Conservation (phyloP, 2,113 vertebrate species). For the Odocoileus virginianus region DNA sequence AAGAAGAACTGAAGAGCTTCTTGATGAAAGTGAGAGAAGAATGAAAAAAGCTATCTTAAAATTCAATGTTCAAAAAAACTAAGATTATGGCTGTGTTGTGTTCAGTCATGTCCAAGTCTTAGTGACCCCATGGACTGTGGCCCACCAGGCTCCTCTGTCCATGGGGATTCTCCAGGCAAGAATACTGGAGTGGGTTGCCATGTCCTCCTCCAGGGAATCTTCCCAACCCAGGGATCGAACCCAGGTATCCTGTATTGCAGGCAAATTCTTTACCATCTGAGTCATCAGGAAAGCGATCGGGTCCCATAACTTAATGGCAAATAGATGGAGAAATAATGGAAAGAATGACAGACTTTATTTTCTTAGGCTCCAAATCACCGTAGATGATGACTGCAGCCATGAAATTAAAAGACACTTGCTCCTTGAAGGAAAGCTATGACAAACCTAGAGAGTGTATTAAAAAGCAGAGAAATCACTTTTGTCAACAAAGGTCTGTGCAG, state of each 20-base stretch:
- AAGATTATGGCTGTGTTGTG: neutral
- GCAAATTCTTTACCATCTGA: neutral
- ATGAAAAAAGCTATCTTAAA: neutral
- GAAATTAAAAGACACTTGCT: neutral
- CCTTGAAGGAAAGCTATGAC: neutral
- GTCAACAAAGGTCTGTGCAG: neutral
- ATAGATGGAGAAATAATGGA: neutral
- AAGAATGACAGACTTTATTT: neutral
- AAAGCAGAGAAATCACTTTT: neutral
- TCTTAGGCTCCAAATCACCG: neutral
- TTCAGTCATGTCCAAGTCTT: neutral
- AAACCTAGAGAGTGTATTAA: neutral
- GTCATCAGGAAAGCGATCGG: rapidly evolving
- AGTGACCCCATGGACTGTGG: neutral
- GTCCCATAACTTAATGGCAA: neutral
- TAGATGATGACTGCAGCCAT: neutral
- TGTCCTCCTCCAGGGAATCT: neutral
- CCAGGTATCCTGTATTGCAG: neutral
- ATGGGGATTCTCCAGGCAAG: neutral
- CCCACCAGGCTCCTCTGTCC: neutral
- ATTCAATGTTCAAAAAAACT: neutral
- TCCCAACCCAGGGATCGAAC: neutral
- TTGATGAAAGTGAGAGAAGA: neutral
- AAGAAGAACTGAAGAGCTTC: neutral
- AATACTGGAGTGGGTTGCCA: neutral